These are phyloP conservation scores for Actias luna DNA, from an alignment of 2,888 invertebrate species.

Conservation along the genomic window DNA sequence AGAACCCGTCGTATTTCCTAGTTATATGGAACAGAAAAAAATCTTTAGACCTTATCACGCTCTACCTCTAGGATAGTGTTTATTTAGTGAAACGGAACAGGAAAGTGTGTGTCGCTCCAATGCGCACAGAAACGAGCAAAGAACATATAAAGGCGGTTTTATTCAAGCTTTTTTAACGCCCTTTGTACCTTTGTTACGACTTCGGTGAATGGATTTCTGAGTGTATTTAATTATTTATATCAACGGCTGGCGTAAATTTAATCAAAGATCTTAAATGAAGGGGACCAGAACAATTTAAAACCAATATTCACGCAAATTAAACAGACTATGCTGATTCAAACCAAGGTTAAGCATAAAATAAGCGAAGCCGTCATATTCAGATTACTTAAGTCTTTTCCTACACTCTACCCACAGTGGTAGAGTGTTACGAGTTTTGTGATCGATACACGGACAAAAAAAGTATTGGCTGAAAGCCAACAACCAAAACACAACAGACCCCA, in stretches of 20 bases:
- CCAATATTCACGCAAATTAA: neutral
- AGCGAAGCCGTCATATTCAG: neutral
- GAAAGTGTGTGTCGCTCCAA: constrained; percentile 60
- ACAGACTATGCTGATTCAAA: neutral
- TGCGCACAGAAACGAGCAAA: constrained; percentile 55
- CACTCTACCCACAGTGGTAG: constrained; percentile 26
- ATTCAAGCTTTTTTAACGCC: constrained; percentile 59
- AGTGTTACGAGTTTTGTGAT: constrained; percentile 47
- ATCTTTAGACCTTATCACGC: neutral
- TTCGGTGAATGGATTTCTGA: constrained; percentile 38
- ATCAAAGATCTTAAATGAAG: neutral
- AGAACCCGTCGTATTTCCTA: neutral
- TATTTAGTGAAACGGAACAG: constrained; percentile 55
- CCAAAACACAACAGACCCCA: constrained; percentile 52
- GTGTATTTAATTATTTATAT: constrained; percentile 10
- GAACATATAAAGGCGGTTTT: constrained; percentile 62
- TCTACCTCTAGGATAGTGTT: constrained; percentile 30
- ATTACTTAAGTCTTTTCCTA: neutral
- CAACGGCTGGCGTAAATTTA: constrained; percentile 10
- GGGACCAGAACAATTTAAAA: neutral
- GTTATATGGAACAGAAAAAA: neutral
- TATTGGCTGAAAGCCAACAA: constrained; percentile 66
- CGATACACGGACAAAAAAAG: constrained; percentile 44
- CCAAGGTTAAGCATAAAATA: neutral
- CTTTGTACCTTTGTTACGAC: constrained; percentile 55